Evolutionary conservation across 2,797 vertebrate genomes (phyloP).

Genomic region (Microctenopoma stevenorrisi): DNA sequence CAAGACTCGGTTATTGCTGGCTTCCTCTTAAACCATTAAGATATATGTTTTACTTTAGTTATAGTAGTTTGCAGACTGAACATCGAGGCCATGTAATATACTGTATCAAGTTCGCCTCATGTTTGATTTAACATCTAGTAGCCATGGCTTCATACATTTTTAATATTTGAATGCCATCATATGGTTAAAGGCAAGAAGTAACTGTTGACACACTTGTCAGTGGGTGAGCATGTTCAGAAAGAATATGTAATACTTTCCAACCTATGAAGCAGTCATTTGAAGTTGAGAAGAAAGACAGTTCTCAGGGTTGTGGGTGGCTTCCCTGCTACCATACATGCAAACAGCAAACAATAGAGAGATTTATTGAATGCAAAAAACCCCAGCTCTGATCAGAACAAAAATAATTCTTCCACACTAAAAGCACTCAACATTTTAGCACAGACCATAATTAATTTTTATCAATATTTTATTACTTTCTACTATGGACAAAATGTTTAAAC

Average conservation of each 20-base stretch:
- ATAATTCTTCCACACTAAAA: no score
- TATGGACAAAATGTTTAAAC: no score
- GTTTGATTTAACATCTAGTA: neutral
- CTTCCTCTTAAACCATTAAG: slow-evolving; percentile 22
- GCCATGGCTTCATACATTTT: neutral
- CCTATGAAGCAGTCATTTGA: slow-evolving; percentile 30
- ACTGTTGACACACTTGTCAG: slow-evolving; percentile 31
- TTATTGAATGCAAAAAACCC: neutral
- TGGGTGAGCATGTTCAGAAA: slow-evolving; percentile 39
- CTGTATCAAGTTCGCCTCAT: neutral
- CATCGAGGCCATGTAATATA: neutral
- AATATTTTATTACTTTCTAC: no score
- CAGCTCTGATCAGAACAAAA: no score
- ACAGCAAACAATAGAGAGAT: slow-evolving; percentile 13
- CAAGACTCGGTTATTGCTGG: slow-evolving; percentile 16
- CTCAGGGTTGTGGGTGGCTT: neutral
- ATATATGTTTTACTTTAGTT: slow-evolving; percentile 13
- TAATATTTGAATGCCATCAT: slow-evolving; percentile 8
- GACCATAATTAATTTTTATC: no score
- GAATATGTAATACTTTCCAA: slow-evolving; percentile 28
- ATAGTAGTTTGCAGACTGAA: neutral
- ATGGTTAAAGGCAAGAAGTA: slow-evolving; percentile 14
- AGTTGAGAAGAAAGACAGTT: slow-evolving; percentile 16
- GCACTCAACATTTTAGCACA: no score
- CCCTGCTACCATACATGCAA: neutral